phyloP scores from a whole-genome alignment of 1,140 invertebrate genomes.

The Cydia pomonella region DNA sequence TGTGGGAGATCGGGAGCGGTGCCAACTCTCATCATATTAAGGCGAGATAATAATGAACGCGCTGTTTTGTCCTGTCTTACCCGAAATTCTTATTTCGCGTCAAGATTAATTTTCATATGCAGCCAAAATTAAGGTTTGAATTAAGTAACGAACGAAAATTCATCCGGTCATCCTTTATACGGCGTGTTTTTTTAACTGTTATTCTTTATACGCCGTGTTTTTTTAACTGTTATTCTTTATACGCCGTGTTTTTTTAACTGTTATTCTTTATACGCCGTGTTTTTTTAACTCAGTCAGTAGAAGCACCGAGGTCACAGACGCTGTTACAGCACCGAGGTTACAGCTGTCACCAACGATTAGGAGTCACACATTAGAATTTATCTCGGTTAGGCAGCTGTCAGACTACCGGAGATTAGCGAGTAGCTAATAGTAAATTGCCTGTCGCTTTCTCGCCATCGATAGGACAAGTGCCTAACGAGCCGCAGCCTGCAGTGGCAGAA shows the following conservation, averaged over 20 bases:
- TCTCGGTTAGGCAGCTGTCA: neutral
- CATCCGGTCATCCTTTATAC: too few species aligned
- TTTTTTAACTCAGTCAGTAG: too few species aligned
- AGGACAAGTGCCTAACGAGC: too few species aligned
- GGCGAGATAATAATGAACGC: slow-evolving; percentile 66
- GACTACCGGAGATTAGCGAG: neutral
- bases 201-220: too few species aligned
- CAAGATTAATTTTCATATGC: slow-evolving; percentile 14
- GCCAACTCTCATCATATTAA: slow-evolving; percentile 74
- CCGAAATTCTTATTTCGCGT: slow-evolving; percentile 29
- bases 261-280: neutral
- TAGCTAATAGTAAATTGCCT: too few species aligned
- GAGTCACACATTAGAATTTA: neutral
- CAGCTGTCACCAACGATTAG: neutral
- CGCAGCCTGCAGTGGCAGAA: too few species aligned
- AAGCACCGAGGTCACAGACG: neutral
- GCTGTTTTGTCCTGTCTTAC: slow-evolving; percentile 44
- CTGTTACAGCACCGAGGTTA: too few species aligned
- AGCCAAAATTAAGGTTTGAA: neutral
- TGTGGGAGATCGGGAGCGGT: slow-evolving; percentile 58
- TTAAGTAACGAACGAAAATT: neutral
- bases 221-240: neutral
- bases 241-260: too few species aligned
- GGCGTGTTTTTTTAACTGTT: too few species aligned
- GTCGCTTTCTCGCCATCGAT: too few species aligned